A percentile compares a stretch with the other conserved stretches of the same genome.
These are phyloP conservation scores for Nineta flava DNA, from an alignment of 2,888 invertebrate genomes.

Conservation along the genomic window DNA sequence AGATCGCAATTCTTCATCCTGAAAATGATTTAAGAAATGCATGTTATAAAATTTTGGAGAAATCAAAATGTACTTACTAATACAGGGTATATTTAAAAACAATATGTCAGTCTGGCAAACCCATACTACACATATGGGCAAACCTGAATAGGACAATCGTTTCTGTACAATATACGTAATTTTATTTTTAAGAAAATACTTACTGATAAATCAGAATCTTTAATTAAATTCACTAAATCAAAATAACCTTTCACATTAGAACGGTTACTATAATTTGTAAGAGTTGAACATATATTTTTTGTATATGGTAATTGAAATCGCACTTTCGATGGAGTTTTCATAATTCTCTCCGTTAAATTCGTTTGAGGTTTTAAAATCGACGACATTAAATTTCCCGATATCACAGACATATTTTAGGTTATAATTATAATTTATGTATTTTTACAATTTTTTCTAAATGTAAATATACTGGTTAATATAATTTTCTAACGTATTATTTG, in stretches of 20 bases:
- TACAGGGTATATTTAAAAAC: no score
- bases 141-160: no score
- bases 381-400: neutral
- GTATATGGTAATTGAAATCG: slow-evolving; percentile 31
- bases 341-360: neutral
- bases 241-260: slow-evolving; percentile 30
- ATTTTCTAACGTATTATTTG: no score
- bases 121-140: no score
- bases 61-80: no score
- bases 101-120: neutral
- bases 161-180: no score
- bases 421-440: no score
- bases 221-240: slow-evolving; percentile 31
- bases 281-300: slow-evolving; percentile 29
- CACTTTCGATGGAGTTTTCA: neutral
- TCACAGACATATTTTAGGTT: neutral
- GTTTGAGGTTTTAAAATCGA: neutral
- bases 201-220: slow-evolving; percentile 31
- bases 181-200: neutral
- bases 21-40: slow-evolving; percentile 14
- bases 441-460: no score
- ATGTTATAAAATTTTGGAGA: no score
- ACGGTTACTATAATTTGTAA: slow-evolving; percentile 27
- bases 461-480: no score
- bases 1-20: slow-evolving; percentile 40